A percentile compares a stretch with the other conserved stretches of the same genome.
phyloP scores from a whole-genome alignment of 2,888 invertebrate genomes.

The Melanargia galathea region DNA sequence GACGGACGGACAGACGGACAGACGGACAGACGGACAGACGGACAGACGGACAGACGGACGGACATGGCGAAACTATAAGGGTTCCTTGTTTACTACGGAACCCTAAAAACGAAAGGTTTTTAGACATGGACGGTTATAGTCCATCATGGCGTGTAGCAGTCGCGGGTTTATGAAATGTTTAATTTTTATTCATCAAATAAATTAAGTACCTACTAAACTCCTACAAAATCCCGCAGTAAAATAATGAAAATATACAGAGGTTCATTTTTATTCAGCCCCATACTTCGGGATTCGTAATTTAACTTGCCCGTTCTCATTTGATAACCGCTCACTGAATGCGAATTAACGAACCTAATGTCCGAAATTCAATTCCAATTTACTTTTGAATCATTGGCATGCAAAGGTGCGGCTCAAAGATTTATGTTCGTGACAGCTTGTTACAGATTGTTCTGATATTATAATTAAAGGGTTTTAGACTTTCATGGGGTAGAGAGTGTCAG shows the following conservation, averaged over 20 bases:
- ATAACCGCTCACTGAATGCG: slow-evolving; percentile 24
- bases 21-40: no score
- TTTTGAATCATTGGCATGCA: slow-evolving; percentile 26
- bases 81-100: no score
- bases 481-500: not conserved
- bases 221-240: not conserved
- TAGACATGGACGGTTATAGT: no score
- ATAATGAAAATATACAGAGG: slow-evolving; percentile 8
- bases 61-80: no score
- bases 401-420: slow-evolving; percentile 24
- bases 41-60: no score
- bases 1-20: no score
- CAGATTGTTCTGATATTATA: slow-evolving; percentile 22
- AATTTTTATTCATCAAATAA: no score
- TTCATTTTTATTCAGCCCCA: slow-evolving; percentile 25
- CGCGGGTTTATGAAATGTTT: no score
- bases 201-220: not conserved
- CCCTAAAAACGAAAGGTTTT: no score
- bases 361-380: slow-evolving; percentile 30
- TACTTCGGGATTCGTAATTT: slow-evolving; percentile 16
- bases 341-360: slow-evolving; percentile 19
- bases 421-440: slow-evolving; percentile 29
- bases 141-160: no score
- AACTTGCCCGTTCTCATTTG: slow-evolving; percentile 22
- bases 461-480: slow-evolving; percentile 4